phyloP scores from a whole-genome alignment of 2,113 vertebrate genomes.

The Blennius ocellaris region DNA sequence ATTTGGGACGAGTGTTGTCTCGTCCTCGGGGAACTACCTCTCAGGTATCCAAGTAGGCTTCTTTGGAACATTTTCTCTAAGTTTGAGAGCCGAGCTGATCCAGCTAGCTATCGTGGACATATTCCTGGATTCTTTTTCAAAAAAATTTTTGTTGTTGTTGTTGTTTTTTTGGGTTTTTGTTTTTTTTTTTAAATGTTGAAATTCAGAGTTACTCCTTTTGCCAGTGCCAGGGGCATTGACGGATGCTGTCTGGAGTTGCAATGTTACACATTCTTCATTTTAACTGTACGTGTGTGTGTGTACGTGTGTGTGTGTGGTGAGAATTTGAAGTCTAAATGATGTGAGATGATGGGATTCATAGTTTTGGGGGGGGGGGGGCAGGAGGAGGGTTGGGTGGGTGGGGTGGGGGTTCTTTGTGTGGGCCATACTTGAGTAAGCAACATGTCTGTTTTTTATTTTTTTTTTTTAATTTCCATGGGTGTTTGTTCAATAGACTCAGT shows the following conservation, averaged over 20 bases:
- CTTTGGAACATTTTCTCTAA: slow-evolving; percentile 75
- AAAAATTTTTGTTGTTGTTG: not conserved
- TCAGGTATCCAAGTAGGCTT: slow-evolving; percentile 82
- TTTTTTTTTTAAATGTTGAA: slow-evolving; percentile 55
- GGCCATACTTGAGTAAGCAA: slow-evolving; percentile 79
- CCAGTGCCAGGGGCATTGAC: slow-evolving; percentile 73
- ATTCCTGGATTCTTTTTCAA: slow-evolving; percentile 63
- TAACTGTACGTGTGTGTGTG: slow-evolving; percentile 36
- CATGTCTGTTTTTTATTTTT: slow-evolving; percentile 69
- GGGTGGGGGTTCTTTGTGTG: slow-evolving; percentile 58
- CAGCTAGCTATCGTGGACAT: slow-evolving; percentile 73
- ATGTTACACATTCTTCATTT: slow-evolving; percentile 79
- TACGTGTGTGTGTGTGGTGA: not conserved
- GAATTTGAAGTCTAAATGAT: slow-evolving; percentile 34
- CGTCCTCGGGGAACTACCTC: slow-evolving; percentile 79
- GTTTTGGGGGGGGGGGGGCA: slow-evolving; percentile 39
- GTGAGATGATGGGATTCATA: slow-evolving; percentile 23
- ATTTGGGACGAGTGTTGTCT: slow-evolving; percentile 62
- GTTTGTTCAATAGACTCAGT: slow-evolving; percentile 66
- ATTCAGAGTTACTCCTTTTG: slow-evolving; percentile 75
- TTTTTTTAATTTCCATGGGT: slow-evolving; percentile 49
- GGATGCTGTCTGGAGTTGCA: slow-evolving; percentile 76
- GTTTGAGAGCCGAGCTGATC: slow-evolving; percentile 72
- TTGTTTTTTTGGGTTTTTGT: slow-evolving; percentile 26
- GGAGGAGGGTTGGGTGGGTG: slow-evolving; percentile 48